Evolutionary conservation across 2,888 invertebrate genomes (phyloP).

Genomic region (Aromia moschata): DNA sequence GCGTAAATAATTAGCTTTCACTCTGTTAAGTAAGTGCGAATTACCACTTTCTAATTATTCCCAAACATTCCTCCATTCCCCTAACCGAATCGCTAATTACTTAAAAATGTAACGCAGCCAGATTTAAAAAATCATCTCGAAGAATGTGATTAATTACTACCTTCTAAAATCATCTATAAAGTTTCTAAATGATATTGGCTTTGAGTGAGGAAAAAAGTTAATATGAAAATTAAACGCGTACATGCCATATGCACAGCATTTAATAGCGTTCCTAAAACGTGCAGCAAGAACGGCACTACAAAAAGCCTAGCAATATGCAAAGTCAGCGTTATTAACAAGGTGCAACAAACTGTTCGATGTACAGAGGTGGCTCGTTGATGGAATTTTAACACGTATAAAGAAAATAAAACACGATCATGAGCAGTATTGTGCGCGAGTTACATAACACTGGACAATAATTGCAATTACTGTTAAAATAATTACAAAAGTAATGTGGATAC

Average conservation of each 20-base stretch:
- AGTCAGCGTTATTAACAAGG: conserved; percentile 63
- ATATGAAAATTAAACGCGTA: conserved; percentile 58
- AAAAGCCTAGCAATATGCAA: conserved; percentile 60
- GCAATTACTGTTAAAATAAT: conserved; percentile 1
- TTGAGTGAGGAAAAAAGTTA: conserved; percentile 48
- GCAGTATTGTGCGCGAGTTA: conserved; percentile 13
- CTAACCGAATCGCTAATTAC: background rate
- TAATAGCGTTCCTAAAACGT: conserved; percentile 59
- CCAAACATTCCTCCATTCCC: background rate
- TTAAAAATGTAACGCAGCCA: background rate
- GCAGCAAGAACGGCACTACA: conserved; percentile 53
- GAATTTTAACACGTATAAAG: conserved; percentile 29
- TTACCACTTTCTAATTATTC: background rate
- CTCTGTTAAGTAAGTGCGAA: background rate
- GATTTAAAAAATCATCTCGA: conserved; percentile 15
- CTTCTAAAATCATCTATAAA: conserved; percentile 47
- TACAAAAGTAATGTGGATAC: too few species aligned
- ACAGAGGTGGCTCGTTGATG: conserved; percentile 49
- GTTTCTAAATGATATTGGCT: conserved; percentile 51
- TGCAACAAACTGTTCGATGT: conserved; percentile 58
- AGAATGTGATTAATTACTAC: conserved; percentile 50
- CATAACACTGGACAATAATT: conserved; percentile 16
- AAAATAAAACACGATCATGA: conserved; percentile 20
- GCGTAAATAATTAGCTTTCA: too few species aligned
- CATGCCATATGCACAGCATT: conserved; percentile 58